These are phyloP conservation scores for Mellilla xanthometata DNA, from an alignment of 2,888 invertebrate genomes.

Conservation along the genomic window DNA sequence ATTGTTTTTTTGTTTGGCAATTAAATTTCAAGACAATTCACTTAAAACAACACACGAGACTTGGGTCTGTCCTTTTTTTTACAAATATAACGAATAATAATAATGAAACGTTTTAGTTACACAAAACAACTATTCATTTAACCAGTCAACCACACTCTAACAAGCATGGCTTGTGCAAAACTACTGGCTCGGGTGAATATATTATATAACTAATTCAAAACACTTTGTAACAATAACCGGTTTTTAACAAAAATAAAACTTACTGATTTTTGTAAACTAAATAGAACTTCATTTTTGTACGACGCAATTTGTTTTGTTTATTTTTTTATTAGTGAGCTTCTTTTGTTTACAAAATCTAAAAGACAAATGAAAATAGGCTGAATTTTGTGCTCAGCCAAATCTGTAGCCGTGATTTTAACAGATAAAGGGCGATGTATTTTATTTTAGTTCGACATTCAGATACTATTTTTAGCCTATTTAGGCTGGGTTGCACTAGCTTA, in stretches of 20 bases:
- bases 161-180: too few relatives aligned
- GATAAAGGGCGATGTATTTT: slow-evolving; percentile 13
- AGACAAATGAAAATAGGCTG: slow-evolving; percentile 35
- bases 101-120: too few relatives aligned
- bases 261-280: slow-evolving; percentile 69
- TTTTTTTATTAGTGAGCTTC: slow-evolving; percentile 33
- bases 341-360: slow-evolving; percentile 34
- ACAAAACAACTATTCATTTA: too few relatives aligned
- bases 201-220: too few relatives aligned
- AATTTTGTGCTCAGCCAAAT: slow-evolving; percentile 10
- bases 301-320: slow-evolving; percentile 34
- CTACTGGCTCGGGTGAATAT: too few relatives aligned
- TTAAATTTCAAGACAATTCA: too few relatives aligned
- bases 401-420: slow-evolving; percentile 20
- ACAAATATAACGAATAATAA: too few relatives aligned
- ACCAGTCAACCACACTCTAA: too few relatives aligned
- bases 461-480: slow-evolving; percentile 17
- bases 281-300: slow-evolving; percentile 60
- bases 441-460: slow-evolving; percentile 15
- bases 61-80: too few relatives aligned
- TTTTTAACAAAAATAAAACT: slow-evolving; percentile 46
- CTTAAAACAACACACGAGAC: too few relatives aligned
- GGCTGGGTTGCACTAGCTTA: not conserved
- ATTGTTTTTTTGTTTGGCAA: too few relatives aligned
- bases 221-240: too few relatives aligned